These are phyloP conservation scores for Syrista parreyssii DNA, from an alignment of 2,888 invertebrate genomes.

Conservation along the genomic window DNA sequence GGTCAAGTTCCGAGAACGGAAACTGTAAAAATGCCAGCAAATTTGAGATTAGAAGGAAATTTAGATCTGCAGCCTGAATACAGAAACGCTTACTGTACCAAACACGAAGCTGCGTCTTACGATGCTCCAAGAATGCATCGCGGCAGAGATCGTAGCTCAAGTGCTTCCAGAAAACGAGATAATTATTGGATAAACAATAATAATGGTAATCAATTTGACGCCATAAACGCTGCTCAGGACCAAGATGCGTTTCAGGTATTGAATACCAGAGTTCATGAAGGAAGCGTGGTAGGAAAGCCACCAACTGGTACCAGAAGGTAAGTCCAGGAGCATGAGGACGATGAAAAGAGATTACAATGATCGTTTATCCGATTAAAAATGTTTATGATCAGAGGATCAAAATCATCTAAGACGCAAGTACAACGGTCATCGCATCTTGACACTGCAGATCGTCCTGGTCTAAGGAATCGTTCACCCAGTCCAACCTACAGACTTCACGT, in stretches of 20 bases:
- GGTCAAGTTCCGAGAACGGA: conserved; percentile 55
- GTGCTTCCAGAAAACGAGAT: conserved; percentile 48
- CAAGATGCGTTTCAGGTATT: conserved; percentile 59
- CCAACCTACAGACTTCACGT: conserved; percentile 63
- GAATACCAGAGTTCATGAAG: conserved; percentile 53
- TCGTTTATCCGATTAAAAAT: not conserved
- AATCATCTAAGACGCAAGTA: conserved; percentile 35
- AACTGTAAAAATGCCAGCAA: conserved; percentile 54
- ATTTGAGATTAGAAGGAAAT: conserved; percentile 63
- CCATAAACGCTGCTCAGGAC: conserved; percentile 45
- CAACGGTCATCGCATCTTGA: conserved; percentile 43
- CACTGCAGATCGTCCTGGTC: conserved; percentile 29
- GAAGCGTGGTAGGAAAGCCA: conserved; percentile 54
- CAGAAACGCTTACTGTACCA: conserved; percentile 61
- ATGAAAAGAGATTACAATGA: not conserved
- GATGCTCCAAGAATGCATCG: conserved; percentile 41
- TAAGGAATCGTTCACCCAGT: conserved; percentile 63
- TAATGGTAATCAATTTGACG: conserved; percentile 49
- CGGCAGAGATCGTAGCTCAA: conserved; percentile 48
- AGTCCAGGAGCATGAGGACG: not conserved
- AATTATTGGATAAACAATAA: conserved; percentile 55
- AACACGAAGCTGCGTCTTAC: conserved; percentile 23
- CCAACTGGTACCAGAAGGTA: conserved; percentile 54
- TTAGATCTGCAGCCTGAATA: conserved; percentile 67
- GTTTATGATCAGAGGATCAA: conserved; percentile 25